Evolutionary conservation across 2,797 vertebrate genomes (phyloP).

Genomic region (Ptychadena robeensis): DNA sequence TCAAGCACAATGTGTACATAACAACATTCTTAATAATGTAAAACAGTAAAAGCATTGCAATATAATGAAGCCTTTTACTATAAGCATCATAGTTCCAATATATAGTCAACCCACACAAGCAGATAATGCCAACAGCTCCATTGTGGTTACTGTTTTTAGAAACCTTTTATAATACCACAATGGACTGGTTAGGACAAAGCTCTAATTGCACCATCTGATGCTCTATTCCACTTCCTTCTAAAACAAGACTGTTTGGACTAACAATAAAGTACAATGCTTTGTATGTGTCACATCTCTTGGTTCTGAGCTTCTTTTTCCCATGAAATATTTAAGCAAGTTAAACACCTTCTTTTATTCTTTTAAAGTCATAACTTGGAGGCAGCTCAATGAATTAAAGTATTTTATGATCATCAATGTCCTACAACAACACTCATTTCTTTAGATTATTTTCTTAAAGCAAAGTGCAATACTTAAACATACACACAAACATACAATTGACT

Average conservation of each 20-base stretch:
- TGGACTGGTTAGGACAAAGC: not conserved
- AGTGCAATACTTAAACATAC: too few relatives aligned
- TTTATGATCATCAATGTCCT: too few relatives aligned
- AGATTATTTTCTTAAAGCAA: too few relatives aligned
- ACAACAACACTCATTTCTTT: too few relatives aligned
- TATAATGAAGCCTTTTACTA: not conserved
- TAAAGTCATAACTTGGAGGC: not conserved
- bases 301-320: not conserved
- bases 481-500: too few relatives aligned
- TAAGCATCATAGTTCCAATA: not conserved
- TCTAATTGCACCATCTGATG: not conserved
- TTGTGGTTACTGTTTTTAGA: not conserved
- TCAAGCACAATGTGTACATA: conserved; percentile 6
- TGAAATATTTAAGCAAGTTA: not conserved
- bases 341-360: not conserved
- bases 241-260: not conserved
- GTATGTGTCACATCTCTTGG: not conserved
- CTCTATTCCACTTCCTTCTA: not conserved
- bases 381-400: not conserved
- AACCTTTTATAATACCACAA: not conserved
- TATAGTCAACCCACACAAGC: not conserved
- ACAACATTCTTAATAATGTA: not conserved
- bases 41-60: not conserved
- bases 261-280: not conserved
- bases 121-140: not conserved